Evolutionary conservation across 2,888 invertebrate species (phyloP), one percentile per base, ranked within the genome.

Genomic region (Nephrotoma flavescens): DNA sequence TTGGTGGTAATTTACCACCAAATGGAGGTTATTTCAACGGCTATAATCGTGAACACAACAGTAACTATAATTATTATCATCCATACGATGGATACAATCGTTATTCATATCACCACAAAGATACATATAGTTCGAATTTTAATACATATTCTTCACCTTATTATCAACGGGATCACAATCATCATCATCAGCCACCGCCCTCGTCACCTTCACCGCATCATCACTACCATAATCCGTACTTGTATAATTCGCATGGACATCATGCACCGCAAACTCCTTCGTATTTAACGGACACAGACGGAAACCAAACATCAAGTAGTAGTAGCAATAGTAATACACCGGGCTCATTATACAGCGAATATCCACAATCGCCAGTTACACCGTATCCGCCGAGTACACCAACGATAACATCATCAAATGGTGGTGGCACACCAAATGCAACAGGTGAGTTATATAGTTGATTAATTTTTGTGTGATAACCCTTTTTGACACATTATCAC

Each of bases 21-120:
- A 42, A 15, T 42, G 84, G 42, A 7, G n/a, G 84, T 15, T 84
- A 84, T 15, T 84, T 42, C n/a, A 84, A 84, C 9, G 42, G 15
- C 15, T 84, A 84, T 42, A 41, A 41, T 41, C 84, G 84, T 84
- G 84, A 84, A 84, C 71, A 31, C 31, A 71, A 71, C 31, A 84
- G 84, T 15, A 84, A 42, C 84, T 84, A 84, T 15, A 71, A 71
- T 31, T 84, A 42, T 84, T 84, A 84, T 84, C 84, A 84, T 42
- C 84, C 84, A 42, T 84, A 84, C 42, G 84, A 84, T 15, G 42
- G 42, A 6, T 84, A 84, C 42, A 41, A 84, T 84, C 84, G 84
- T 84, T 84, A 84, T 84, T 42, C 84, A 42, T 84, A 84, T 84
- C 84, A 84, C n/a, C 84, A 84, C 15, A 84, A 84, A 84, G 84